These are phyloP conservation scores for Drosophila prostipennis DNA, from an alignment of 2,888 invertebrate genomes.

Conservation along the genomic window DNA sequence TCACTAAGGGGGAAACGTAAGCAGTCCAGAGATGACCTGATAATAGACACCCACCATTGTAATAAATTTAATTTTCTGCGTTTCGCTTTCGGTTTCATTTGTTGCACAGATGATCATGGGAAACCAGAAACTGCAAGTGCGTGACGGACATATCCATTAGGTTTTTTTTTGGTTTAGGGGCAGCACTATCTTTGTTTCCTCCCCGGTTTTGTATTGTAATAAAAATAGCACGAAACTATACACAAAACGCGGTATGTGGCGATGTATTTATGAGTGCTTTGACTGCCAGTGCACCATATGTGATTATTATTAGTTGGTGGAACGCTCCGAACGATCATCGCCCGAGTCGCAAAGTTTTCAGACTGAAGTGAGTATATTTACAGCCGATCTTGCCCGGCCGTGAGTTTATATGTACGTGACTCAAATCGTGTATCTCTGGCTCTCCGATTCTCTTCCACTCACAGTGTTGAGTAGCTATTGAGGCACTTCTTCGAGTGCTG, in stretches of 20 bases:
- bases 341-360: conserved; percentile 31
- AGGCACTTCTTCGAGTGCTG: conserved; percentile 35
- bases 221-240: conserved; percentile 48
- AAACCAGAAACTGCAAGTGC: conserved; percentile 10
- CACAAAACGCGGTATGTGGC: conserved; percentile 10
- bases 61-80: conserved; percentile 29
- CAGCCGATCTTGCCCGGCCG: conserved; percentile 22
- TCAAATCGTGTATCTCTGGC: conserved; percentile 9
- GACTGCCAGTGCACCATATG: conserved; percentile 8
- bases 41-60: conserved; percentile 56
- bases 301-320: conserved; percentile 3
- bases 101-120: conserved; percentile 35
- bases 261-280: conserved; percentile 18
- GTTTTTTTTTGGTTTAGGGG: background rate
- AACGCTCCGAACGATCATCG: conserved; percentile 20
- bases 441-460: conserved; percentile 5
- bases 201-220: conserved; percentile 6
- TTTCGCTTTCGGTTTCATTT: conserved; percentile 30
- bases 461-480: conserved; percentile 7
- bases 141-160: conserved; percentile 21
- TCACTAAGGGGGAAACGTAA: background rate
- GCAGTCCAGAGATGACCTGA: conserved; percentile 24
- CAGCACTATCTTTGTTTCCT: conserved; percentile 12
- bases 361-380: conserved; percentile 36
- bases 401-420: background rate